phyloP scores from a whole-genome alignment of 2,797 vertebrate species.

The Catharus ustulatus region DNA sequence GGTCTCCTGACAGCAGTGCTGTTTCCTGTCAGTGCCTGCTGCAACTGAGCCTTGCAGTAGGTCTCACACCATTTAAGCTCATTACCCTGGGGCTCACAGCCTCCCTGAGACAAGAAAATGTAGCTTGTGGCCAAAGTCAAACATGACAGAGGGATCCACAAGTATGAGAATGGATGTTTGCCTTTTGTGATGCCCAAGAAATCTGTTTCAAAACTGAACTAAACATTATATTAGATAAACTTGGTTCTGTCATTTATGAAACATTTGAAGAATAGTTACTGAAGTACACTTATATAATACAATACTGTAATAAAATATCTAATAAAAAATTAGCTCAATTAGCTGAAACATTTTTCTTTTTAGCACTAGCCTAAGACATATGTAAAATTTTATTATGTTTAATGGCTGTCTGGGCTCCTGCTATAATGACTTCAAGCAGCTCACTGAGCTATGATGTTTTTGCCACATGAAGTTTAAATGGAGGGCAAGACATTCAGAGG shows the following conservation, averaged over 20 bases:
- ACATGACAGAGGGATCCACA: neutral
- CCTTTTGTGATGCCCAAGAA: neutral
- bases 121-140: neutral
- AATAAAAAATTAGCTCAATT: slow-evolving; percentile 60
- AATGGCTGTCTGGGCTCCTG: slow-evolving; percentile 42
- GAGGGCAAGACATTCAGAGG: slow-evolving; percentile 47
- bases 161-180: neutral
- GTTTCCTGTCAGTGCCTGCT: neutral
- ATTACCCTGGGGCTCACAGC: neutral
- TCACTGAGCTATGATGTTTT: slow-evolving; percentile 54
- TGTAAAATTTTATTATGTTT: slow-evolving; percentile 54
- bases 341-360: slow-evolving; percentile 63
- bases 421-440: slow-evolving; percentile 48
- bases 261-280: neutral
- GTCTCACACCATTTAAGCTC: slow-evolving; percentile 24
- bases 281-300: neutral
- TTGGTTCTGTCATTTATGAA: slow-evolving; percentile 11
- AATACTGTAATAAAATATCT: slow-evolving; percentile 45
- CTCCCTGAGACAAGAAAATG: neutral
- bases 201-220: neutral
- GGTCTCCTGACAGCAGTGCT: neutral
- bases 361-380: slow-evolving; percentile 46
- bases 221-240: neutral
- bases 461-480: slow-evolving; percentile 54
- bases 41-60: neutral